Percentiles rank a stretch among this genome's conserved stretches.
Conservation (phyloP, 2,888 invertebrate species). For the Andricus curvator region DNA sequence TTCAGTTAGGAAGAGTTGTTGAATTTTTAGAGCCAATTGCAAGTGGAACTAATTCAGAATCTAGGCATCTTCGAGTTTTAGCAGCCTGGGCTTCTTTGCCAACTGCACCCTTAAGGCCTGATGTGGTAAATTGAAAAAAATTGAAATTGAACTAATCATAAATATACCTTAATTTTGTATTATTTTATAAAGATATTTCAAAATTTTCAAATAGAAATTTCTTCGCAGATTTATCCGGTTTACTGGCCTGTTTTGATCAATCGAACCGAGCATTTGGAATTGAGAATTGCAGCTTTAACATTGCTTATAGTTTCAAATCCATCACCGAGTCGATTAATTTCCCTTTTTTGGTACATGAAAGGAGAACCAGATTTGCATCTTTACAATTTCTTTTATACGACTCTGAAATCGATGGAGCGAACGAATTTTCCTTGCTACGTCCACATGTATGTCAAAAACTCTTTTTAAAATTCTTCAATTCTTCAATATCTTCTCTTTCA, state of each 20-base stretch:
- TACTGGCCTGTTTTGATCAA: slow-evolving; percentile 86
- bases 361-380: slow-evolving; percentile 83
- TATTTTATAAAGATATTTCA: too few relatives aligned
- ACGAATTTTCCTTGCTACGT: slow-evolving; percentile 85
- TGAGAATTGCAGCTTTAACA: slow-evolving; percentile 84
- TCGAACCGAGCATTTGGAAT: slow-evolving; percentile 83
- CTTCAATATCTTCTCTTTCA: not conserved
- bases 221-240: slow-evolving; percentile 80
- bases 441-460: slow-evolving; percentile 80
- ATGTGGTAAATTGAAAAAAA: slow-evolving; percentile 74
- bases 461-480: not conserved
- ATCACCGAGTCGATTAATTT: slow-evolving; percentile 83
- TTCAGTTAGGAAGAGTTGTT: slow-evolving; percentile 81
- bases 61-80: slow-evolving; percentile 84
- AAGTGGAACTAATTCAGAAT: slow-evolving; percentile 71
- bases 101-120: slow-evolving; percentile 79
- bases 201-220: too few relatives aligned
- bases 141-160: not conserved
- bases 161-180: not conserved
- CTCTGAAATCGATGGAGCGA: slow-evolving; percentile 84
- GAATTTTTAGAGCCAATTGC: slow-evolving; percentile 78
- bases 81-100: slow-evolving; percentile 83
- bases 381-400: slow-evolving; percentile 86
- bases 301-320: slow-evolving; percentile 84
- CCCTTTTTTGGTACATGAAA: slow-evolving; percentile 85